Evolutionary conservation across 1,140 invertebrate genomes (phyloP).

Genomic region (Listronotus bonariensis): DNA sequence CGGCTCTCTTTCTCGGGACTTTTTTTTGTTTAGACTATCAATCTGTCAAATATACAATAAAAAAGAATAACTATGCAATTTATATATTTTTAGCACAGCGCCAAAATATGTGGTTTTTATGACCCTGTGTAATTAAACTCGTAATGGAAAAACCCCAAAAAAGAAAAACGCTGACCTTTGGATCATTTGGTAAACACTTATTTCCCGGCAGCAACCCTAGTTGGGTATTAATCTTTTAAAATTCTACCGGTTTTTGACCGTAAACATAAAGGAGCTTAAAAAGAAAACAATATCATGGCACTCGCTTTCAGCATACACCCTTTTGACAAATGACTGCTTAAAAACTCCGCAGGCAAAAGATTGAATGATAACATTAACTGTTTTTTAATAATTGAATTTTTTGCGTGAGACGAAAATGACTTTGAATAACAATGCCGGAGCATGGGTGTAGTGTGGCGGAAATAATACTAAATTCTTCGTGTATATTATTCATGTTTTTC

Average conservation of each 20-base stretch:
- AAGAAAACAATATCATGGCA: slow-evolving; percentile 4
- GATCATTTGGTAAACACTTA: background rate
- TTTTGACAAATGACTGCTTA: slow-evolving; percentile 1
- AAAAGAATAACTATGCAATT: no score
- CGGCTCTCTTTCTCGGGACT: no score
- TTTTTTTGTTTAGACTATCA: no score
- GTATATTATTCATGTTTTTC: no score
- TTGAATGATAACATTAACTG: slow-evolving; percentile 2
- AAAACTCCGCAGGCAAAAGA: background rate
- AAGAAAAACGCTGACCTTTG: background rate
- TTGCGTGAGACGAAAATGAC: background rate
- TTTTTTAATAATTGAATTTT: slow-evolving; percentile 12
- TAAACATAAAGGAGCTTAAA: slow-evolving; percentile 1
- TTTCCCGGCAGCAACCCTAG: background rate
- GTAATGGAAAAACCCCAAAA: background rate
- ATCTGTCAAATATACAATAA: no score
- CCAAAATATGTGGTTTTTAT: no score
- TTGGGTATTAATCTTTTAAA: background rate
- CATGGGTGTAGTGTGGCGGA: background rate
- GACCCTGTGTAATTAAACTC: background rate
- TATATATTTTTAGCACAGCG: no score
- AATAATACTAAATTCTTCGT: background rate
- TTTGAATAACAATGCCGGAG: slow-evolving; percentile 1
- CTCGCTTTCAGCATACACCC: background rate
- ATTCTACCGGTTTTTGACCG: background rate